Evolutionary conservation across 2,797 vertebrate species (phyloP).

Genomic region (Myotis myotis): DNA sequence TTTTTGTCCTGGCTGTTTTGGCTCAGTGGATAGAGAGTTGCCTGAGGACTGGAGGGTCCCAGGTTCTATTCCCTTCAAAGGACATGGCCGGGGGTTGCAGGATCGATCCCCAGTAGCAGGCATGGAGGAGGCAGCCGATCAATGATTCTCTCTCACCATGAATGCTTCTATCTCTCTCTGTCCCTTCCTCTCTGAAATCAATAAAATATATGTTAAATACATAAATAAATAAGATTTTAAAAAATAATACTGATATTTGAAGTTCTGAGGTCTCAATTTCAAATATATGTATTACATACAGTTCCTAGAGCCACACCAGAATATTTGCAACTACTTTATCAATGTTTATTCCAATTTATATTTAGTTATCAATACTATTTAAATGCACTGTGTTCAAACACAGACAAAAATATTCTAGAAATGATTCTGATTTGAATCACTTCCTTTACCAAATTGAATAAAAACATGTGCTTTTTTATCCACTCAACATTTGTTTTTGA

Average conservation of each 20-base stretch:
- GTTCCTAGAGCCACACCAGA: not conserved
- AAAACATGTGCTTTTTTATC: not conserved
- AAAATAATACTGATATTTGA: not conserved
- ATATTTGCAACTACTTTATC: not conserved
- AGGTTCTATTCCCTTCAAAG: too few relatives aligned
- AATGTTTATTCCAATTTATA: not conserved
- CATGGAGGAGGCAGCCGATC: too few relatives aligned
- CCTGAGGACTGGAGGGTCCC: too few relatives aligned
- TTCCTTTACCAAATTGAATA: slow-evolving; percentile 14
- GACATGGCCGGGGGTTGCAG: too few relatives aligned
- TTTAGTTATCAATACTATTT: not conserved
- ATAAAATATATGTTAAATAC: too few relatives aligned
- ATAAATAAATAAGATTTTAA: not conserved
- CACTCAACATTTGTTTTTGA: not conserved
- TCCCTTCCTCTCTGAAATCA: too few relatives aligned
- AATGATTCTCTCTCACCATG: too few relatives aligned
- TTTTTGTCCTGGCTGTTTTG: too few relatives aligned
- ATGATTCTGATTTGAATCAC: not conserved
- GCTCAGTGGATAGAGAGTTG: too few relatives aligned
- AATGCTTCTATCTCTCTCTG: too few relatives aligned
- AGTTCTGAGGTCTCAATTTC: not conserved
- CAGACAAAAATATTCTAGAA: not conserved
- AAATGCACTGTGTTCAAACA: not conserved
- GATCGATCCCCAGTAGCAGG: too few relatives aligned
- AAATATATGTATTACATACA: not conserved